These are phyloP conservation scores for Leptinotarsa undecemlineata DNA, from an alignment of 1,140 invertebrate genomes.

Conservation along the genomic window DNA sequence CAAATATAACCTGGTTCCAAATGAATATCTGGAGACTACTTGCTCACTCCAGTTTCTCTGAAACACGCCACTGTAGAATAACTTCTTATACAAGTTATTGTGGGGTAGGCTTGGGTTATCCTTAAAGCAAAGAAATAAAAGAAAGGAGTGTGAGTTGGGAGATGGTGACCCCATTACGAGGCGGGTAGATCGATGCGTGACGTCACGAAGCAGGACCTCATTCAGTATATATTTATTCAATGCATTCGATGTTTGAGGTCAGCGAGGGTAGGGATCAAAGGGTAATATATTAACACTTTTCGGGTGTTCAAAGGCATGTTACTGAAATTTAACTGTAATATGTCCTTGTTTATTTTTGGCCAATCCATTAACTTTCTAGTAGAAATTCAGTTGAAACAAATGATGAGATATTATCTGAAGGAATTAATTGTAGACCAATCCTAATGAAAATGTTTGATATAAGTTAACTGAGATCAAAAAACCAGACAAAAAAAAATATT, in stretches of 20 bases:
- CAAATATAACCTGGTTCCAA: not conserved
- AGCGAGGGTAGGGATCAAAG: not conserved
- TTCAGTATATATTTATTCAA: slow-evolving; percentile 20
- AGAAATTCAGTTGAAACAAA: too few relatives aligned
- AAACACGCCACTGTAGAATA: slow-evolving; percentile 1
- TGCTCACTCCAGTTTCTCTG: not conserved
- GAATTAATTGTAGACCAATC: too few relatives aligned
- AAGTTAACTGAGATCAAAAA: too few relatives aligned
- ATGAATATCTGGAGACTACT: not conserved
- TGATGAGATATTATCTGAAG: too few relatives aligned
- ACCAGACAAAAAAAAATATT: too few relatives aligned
- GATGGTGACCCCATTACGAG: slow-evolving; percentile 32
- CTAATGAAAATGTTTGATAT: too few relatives aligned
- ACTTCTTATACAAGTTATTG: slow-evolving; percentile 31
- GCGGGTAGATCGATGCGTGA: slow-evolving; percentile 35
- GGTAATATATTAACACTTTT: not conserved
- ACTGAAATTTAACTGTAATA: not conserved
- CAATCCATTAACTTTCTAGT: too few relatives aligned
- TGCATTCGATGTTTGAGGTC: not conserved
- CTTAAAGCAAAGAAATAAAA: slow-evolving; percentile 33
- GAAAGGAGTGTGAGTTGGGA: slow-evolving; percentile 17
- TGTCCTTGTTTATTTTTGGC: not conserved
- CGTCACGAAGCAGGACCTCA: slow-evolving; percentile 33
- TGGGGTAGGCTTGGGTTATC: slow-evolving; percentile 34
- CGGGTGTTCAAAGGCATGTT: not conserved